Evolutionary conservation across 2,797 vertebrate genomes (phyloP).

Genomic region (Scyliorhinus canicula): DNA sequence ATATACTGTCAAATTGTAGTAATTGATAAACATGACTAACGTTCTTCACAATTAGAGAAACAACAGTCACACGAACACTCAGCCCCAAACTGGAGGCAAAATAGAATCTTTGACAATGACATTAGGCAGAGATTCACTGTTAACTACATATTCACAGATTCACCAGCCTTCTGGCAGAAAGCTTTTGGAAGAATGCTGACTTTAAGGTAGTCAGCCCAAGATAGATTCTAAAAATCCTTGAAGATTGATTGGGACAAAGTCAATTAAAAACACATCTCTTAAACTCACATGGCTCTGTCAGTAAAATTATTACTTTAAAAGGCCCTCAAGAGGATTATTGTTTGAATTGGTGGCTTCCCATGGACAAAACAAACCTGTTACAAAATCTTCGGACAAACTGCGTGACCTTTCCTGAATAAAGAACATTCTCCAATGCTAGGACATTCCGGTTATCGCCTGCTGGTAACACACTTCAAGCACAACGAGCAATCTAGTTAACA

Average conservation of each 20-base stretch:
- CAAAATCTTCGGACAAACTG: not conserved
- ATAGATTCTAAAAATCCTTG: not conserved
- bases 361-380: not conserved
- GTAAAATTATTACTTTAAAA: not conserved
- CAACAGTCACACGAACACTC: not conserved
- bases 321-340: not conserved
- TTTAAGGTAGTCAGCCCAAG: not conserved
- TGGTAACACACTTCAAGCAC: not conserved
- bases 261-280: slow-evolving; percentile 13
- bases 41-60: not conserved
- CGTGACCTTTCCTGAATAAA: not conserved
- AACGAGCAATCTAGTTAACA: not conserved
- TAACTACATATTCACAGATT: not conserved
- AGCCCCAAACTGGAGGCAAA: not conserved
- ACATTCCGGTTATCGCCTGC: not conserved
- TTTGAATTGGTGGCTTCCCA: not conserved
- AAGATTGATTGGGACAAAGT: not conserved
- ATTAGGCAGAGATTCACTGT: not conserved
- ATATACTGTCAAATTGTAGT: not conserved
- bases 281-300: not conserved
- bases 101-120: not conserved
- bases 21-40: not conserved
- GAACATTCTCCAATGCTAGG: not conserved
- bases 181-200: not conserved
- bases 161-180: not conserved